Evolutionary conservation across 2,797 vertebrate species (phyloP).

Genomic region (Melanitta fusca): DNA sequence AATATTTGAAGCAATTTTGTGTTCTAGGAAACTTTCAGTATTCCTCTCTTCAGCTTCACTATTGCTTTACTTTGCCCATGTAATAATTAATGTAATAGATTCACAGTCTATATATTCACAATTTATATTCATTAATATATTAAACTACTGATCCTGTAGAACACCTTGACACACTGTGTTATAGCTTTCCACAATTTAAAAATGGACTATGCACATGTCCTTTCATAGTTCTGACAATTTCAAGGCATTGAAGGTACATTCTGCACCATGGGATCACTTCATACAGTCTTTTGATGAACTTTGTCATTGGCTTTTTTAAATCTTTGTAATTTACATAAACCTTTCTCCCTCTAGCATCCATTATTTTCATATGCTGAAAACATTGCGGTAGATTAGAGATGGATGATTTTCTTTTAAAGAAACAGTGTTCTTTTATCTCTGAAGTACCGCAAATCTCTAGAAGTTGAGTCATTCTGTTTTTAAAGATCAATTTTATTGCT

Average conservation of each 20-base stretch:
- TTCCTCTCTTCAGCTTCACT: neutral
- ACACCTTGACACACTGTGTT: neutral
- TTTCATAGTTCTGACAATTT: neutral
- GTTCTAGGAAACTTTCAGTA: neutral
- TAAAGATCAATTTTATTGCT: neutral
- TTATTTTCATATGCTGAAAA: neutral
- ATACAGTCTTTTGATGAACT: neutral
- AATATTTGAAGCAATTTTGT: neutral
- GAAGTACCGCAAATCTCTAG: neutral
- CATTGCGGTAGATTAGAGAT: neutral
- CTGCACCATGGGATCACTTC: neutral
- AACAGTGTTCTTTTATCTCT: neutral
- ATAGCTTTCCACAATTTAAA: neutral
- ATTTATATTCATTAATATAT: neutral
- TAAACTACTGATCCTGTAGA: neutral
- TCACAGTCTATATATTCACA: neutral
- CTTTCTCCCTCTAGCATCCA: neutral
- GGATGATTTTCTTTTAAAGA: neutral
- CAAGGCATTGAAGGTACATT: neutral
- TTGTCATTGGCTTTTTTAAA: neutral
- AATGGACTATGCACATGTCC: neutral
- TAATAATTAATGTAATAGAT: neutral
- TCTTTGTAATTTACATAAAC: neutral
- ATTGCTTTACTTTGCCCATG: neutral
- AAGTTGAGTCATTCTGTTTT: neutral